Percentiles rank a stretch among this genome's conserved stretches.
Evolutionary conservation across 1,140 invertebrate genomes (phyloP).

Genomic region (Drosophila burlai): DNA sequence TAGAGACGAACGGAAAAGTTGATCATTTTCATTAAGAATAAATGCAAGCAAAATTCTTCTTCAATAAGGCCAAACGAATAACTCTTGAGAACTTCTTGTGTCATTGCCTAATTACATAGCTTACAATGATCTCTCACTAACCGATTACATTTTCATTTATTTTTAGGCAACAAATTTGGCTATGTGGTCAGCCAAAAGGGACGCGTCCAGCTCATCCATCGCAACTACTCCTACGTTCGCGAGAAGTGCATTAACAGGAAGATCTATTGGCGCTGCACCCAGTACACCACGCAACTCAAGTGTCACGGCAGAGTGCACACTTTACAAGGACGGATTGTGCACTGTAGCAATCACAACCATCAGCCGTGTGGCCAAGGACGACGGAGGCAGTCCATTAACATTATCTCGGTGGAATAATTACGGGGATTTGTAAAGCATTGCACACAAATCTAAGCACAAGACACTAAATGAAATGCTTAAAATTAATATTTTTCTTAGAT

Average conservation of each 20-base stretch:
- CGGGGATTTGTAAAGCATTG: background rate
- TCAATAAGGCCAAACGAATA: constrained; percentile 27
- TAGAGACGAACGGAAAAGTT: constrained; percentile 32
- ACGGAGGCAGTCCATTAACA: constrained; percentile 18
- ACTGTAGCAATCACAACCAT: constrained; percentile 72
- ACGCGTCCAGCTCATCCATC: constrained; percentile 54
- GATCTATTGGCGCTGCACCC: constrained; percentile 80
- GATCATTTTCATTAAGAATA: constrained; percentile 51
- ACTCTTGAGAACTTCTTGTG: background rate
- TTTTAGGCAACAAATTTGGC: constrained; percentile 33
- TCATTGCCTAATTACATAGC: background rate
- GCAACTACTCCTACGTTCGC: constrained; percentile 71
- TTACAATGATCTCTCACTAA: constrained; percentile 8
- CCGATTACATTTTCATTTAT: background rate
- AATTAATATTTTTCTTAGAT: background rate
- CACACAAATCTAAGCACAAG: background rate
- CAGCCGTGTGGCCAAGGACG: constrained; percentile 18
- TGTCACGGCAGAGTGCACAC: constrained; percentile 80
- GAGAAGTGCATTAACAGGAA: constrained; percentile 74
- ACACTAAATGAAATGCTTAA: too few species aligned
- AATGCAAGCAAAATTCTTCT: constrained; percentile 42
- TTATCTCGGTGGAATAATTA: constrained; percentile 7
- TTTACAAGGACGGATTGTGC: constrained; percentile 55
- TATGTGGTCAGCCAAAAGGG: constrained; percentile 81
- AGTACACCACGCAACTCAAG: constrained; percentile 73